Evolutionary conservation across 1,140 invertebrate species (phyloP).

Genomic region (Drosophila jambulina): DNA sequence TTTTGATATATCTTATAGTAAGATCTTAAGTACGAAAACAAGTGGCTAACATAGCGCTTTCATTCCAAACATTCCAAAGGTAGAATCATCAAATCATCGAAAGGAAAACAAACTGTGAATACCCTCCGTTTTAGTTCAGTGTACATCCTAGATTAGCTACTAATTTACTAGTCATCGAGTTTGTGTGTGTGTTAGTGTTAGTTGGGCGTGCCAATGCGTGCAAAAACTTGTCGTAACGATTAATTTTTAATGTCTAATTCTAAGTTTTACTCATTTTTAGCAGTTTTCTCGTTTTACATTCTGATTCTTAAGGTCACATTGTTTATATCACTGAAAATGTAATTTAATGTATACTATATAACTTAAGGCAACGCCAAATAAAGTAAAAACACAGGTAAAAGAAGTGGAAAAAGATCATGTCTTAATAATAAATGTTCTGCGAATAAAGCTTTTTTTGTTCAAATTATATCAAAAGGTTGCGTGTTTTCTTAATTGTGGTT

Average conservation of each 20-base stretch:
- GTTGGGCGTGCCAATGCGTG: conserved; percentile 64
- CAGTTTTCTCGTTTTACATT: conserved; percentile 48
- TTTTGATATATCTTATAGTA: conserved; percentile 32
- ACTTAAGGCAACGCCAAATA: conserved; percentile 56
- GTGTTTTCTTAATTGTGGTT: conserved; percentile 24
- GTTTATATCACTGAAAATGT: conserved; percentile 78
- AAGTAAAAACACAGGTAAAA: conserved; percentile 24
- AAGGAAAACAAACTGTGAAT: conserved; percentile 43
- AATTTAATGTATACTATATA: conserved; percentile 60
- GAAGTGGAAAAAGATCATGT: conserved; percentile 33
- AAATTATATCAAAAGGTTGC: conserved; percentile 64
- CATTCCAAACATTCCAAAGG: conserved; percentile 38
- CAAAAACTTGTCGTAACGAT: conserved; percentile 70
- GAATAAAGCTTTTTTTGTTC: conserved; percentile 65
- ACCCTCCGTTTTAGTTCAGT: conserved; percentile 20
- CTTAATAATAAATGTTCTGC: conserved; percentile 37
- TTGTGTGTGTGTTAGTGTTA: conserved; percentile 28
- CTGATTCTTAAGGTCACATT: conserved; percentile 75
- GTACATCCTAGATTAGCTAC: conserved; percentile 63
- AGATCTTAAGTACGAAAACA: conserved; percentile 69
- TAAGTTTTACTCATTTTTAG: conserved; percentile 56
- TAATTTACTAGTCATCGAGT: conserved; percentile 48
- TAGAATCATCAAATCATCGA: conserved; percentile 9
- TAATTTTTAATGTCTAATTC: conserved; percentile 55
- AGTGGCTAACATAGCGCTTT: conserved; percentile 45